A percentile compares a stretch with the other conserved stretches of the same genome.
These are phyloP conservation scores for Druceiella hillmani DNA, from an alignment of 2,888 invertebrate genomes.

Conservation along the genomic window DNA sequence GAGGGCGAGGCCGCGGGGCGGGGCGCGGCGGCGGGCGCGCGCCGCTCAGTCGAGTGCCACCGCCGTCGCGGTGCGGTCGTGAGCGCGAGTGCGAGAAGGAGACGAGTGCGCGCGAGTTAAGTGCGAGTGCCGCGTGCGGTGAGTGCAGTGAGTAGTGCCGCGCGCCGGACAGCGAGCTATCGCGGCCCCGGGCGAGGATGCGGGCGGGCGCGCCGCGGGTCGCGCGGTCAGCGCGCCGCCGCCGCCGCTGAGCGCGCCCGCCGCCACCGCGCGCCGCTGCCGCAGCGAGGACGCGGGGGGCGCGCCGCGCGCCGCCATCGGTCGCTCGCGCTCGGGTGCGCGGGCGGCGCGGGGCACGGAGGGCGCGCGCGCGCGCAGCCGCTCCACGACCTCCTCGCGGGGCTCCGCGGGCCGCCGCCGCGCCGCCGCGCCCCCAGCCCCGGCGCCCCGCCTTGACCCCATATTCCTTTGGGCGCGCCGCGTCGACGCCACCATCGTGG, in stretches of 20 bases:
- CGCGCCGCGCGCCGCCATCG: constrained; percentile 21
- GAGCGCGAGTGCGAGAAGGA: constrained; percentile 51
- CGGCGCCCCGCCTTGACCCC: constrained; percentile 64
- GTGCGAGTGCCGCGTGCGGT: no score
- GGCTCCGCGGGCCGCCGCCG: constrained; percentile 28
- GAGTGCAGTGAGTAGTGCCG: constrained; percentile 20
- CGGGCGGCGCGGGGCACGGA: constrained; percentile 29
- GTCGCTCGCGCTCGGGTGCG: constrained; percentile 13
- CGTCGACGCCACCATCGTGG: constrained; percentile 72
- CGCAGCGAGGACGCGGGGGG: constrained; percentile 20
- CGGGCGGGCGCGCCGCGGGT: constrained; percentile 28
- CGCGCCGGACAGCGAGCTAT: constrained; percentile 23
- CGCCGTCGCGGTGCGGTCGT: constrained; percentile 32
- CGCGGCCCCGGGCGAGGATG: constrained; percentile 24
- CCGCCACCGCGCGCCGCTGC: constrained; percentile 33
- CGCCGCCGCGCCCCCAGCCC: constrained; percentile 38
- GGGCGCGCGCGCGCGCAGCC: constrained; percentile 38
- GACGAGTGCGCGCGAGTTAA: constrained; percentile 42
- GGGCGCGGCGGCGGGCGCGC: constrained; percentile 28
- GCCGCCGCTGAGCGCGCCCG: constrained; percentile 30
- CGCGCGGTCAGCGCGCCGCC: constrained; percentile 32
- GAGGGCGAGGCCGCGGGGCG: constrained; percentile 33
- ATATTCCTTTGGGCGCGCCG: constrained; percentile 83
- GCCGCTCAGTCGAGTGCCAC: constrained; percentile 30
- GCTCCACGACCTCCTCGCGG: constrained; percentile 37